Evolutionary conservation across 2,113 vertebrate species (phyloP), one percentile per base, ranked within the genome.

Genomic region (Dromiciops gliroides): DNA sequence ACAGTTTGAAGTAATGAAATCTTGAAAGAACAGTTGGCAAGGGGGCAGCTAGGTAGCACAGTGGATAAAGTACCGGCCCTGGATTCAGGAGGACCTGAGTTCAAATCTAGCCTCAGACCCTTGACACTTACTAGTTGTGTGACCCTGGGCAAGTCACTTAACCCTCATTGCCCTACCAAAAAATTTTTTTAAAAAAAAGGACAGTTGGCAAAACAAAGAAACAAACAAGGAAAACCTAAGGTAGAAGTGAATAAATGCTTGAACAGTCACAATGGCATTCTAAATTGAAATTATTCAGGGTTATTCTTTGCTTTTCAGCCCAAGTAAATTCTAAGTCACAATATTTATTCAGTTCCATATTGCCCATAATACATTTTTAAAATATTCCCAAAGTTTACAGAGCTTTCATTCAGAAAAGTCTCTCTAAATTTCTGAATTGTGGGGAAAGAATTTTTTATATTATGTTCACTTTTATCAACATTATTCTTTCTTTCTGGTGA

Each of bases 201-300:
- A 96, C 89, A 93, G 50, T 44, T 56, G 50, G n/a, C 67, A 97
- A 90, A n/a, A n/a, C n/a, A n/a, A n/a, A n/a, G n/a, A n/a, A n/a
- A 95, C 11, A 12, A 11, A 26, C 25, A 25, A 52, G 92, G 51
- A 90, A 94, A 90, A 89, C 47, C 47, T 48, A 44, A 75, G 51
- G 89, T 37, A 49, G n/a, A 90, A 1, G 25, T 37, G 44, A 91
- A 44, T 47, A 16, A 95, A 92, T 37, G 83, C 48, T 24, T 47
- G 49, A 91, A 52, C 23, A 89, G 93, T 90, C 92, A 92, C 49
- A 91, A 83, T 83, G n/a, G 19, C 1, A 52, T 52, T 93, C 44
- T 50, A 48, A 93, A 95, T 89, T 28, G 25, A 75, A 28, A 89
- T 83, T 50, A 49, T 83, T 93, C 90, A 50, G 51, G 50, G 67